A percentile compares a stretch with the other conserved stretches of the same genome.
These are phyloP conservation scores for Buceros bicornis DNA, from an alignment of 2,797 vertebrate genomes.

Conservation along the genomic window DNA sequence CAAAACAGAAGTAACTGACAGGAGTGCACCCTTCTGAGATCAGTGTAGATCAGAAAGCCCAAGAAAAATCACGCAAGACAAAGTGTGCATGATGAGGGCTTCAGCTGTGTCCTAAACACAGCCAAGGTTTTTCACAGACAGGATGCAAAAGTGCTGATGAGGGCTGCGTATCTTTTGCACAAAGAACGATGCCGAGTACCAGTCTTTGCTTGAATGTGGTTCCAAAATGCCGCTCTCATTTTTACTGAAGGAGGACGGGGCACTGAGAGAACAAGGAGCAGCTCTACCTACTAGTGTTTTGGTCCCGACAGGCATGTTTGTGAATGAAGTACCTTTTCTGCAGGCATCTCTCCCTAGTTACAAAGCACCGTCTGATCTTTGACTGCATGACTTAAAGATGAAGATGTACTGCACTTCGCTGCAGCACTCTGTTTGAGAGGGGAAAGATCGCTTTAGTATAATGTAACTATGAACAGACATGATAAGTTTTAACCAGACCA, in stretches of 20 bases:
- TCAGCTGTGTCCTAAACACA: neutral
- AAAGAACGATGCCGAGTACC: neutral
- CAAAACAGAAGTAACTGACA: neutral
- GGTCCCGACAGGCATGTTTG: neutral
- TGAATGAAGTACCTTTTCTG: neutral
- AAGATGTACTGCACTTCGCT: neutral
- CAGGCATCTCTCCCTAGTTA: neutral
- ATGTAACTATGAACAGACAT: neutral
- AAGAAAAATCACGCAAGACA: neutral
- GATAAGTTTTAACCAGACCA: neutral
- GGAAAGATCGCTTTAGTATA: neutral
- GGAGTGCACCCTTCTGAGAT: neutral
- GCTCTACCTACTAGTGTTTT: neutral
- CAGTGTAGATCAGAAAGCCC: neutral
- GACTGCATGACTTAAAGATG: neutral
- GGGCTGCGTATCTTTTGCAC: neutral
- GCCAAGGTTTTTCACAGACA: neutral
- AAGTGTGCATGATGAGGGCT: neutral
- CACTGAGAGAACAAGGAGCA: neutral
- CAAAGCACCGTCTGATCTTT: neutral
- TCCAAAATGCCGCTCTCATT: neutral
- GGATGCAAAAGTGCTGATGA: neutral
- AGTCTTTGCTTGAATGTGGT: neutral
- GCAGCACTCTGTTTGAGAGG: neutral
- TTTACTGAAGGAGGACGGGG: neutral